These are phyloP conservation scores for Myocastor coypus DNA, from an alignment of 2,113 vertebrate genomes.

Conservation along the genomic window DNA sequence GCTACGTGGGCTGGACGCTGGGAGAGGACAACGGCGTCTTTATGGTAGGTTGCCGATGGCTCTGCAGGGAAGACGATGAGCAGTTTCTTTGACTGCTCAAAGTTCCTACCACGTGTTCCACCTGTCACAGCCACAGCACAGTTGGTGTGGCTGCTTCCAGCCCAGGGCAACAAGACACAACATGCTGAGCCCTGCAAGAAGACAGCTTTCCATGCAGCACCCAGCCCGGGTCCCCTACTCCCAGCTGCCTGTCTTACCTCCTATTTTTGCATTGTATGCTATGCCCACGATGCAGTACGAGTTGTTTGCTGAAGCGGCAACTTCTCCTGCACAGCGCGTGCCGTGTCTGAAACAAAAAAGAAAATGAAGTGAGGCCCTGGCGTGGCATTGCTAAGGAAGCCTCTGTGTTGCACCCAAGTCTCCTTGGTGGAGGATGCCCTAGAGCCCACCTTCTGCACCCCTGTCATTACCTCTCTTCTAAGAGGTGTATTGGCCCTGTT, in stretches of 20 bases:
- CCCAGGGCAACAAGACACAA: background rate
- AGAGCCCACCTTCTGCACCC: background rate
- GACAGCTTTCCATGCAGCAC: background rate
- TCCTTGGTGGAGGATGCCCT: accelerated
- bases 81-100: background rate
- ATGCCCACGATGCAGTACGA: constrained; percentile 95
- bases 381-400: background rate
- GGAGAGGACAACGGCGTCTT: background rate
- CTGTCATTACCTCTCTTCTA: accelerated
- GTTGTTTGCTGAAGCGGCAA: constrained; percentile 94
- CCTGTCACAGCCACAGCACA: background rate
- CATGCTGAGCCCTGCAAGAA: background rate
- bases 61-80: background rate
- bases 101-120: background rate
- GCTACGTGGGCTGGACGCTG: background rate
- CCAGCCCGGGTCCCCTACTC: background rate
- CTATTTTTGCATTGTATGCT: constrained; percentile 94
- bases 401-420: accelerated
- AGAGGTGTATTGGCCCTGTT: accelerated
- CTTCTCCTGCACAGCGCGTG: constrained; percentile 95
- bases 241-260: constrained; percentile 87
- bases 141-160: background rate
- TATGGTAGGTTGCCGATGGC: accelerated
- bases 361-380: background rate
- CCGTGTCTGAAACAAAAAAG: constrained; percentile 89